Conservation (phyloP, 2,797 vertebrate species). For the Thunnus albacares region DNA sequence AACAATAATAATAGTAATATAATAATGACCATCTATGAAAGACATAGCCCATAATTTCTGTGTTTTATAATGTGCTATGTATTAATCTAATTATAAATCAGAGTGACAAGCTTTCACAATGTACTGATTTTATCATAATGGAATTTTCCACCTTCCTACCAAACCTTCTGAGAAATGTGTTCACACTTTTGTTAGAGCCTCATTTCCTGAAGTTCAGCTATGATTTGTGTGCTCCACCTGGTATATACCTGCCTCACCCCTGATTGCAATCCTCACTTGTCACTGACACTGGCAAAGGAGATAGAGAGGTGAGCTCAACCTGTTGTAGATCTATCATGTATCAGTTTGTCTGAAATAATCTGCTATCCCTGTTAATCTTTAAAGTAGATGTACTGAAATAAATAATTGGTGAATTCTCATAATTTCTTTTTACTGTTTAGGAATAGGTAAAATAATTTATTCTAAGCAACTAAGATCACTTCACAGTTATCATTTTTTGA, state of each 20-base stretch:
- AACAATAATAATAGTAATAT: not conserved
- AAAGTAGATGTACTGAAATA: not conserved
- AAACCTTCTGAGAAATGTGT: not conserved
- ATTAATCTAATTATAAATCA: not conserved
- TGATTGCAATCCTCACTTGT: constrained; percentile 26
- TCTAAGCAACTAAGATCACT: not conserved
- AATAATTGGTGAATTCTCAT: not conserved
- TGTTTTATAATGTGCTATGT: not conserved
- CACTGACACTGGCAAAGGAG: constrained; percentile 32
- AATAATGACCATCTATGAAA: not conserved
- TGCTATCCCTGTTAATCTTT: not conserved
- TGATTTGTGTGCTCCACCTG: constrained; percentile 45
- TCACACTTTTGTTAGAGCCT: not conserved
- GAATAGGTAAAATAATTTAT: not conserved
- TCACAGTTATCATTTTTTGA: not conserved
- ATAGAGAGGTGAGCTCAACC: constrained; percentile 51
- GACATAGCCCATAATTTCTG: not conserved
- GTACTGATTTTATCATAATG: not conserved
- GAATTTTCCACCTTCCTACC: constrained; percentile 2
- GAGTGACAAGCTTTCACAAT: not conserved
- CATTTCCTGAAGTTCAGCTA: not conserved
- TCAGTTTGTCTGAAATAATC: not conserved
- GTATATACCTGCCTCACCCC: not conserved
- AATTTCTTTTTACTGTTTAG: not conserved
- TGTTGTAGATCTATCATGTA: not conserved